A percentile compares a stretch with the other conserved stretches of the same genome.
Conservation (phyloP, 1,140 invertebrate species). For the Whitmania pigra region DNA sequence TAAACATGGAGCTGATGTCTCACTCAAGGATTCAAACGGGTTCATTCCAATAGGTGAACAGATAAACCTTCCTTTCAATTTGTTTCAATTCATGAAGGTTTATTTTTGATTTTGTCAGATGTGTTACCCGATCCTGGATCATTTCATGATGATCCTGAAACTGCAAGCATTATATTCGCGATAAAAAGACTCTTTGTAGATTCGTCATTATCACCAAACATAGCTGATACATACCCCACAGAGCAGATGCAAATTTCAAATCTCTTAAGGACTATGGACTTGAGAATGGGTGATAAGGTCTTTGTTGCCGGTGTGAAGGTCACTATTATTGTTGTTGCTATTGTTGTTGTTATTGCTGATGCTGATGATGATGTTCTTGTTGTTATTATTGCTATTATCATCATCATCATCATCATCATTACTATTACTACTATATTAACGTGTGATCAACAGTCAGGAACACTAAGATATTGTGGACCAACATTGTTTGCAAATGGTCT, state of each 20-base stretch:
- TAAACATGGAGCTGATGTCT: constrained; percentile 43
- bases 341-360: not conserved
- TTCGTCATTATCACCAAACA: constrained; percentile 30
- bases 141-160: constrained; percentile 41
- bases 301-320: constrained; percentile 33
- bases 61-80: not conserved
- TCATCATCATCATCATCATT: too few species aligned
- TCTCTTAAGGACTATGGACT: constrained; percentile 44
- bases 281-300: constrained; percentile 45
- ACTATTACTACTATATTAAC: too few species aligned
- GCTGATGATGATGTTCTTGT: not conserved
- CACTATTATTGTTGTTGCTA: constrained; percentile 9
- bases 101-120: constrained; percentile 34
- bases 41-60: constrained; percentile 37
- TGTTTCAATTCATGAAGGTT: not conserved
- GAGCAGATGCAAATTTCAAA: constrained; percentile 11
- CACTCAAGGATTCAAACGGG: constrained; percentile 40
- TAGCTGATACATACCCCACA: not conserved
- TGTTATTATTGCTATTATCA: too few species aligned
- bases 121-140: constrained; percentile 44
- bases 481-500: constrained; percentile 41
- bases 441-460: constrained; percentile 32
- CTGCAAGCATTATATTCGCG: constrained; percentile 34
- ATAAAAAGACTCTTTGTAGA: constrained; percentile 39
- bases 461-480: constrained; percentile 40